phyloP scores from a whole-genome alignment of 1,140 invertebrate species.

The Mya arenaria region DNA sequence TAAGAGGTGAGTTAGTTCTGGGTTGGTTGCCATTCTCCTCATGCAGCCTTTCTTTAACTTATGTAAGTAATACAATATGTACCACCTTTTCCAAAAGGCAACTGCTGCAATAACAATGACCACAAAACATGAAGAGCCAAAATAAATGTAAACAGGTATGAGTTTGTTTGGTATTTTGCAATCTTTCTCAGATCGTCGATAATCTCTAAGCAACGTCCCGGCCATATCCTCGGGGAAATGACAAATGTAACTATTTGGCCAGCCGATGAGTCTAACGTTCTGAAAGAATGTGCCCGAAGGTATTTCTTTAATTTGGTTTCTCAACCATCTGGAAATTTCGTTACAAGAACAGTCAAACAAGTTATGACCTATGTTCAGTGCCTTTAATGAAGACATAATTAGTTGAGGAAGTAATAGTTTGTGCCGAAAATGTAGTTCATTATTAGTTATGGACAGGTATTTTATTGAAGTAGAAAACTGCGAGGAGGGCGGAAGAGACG shows the following conservation, averaged over 20 bases:
- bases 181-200: background rate
- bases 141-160: background rate
- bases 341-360: too few species aligned
- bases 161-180: background rate
- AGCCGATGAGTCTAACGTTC: background rate
- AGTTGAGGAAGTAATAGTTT: too few species aligned
- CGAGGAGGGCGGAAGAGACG: too few species aligned
- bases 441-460: too few species aligned
- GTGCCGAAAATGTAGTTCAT: too few species aligned
- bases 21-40: background rate
- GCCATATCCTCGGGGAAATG: background rate
- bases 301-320: too few species aligned
- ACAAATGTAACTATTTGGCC: slow-evolving; percentile 2
- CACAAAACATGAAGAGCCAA: background rate
- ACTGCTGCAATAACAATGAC: background rate
- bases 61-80: slow-evolving; percentile 5
- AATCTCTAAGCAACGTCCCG: background rate
- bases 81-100: slow-evolving; percentile 15
- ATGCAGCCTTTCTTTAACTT: background rate
- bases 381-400: too few species aligned
- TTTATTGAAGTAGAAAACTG: too few species aligned
- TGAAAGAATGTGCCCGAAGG: background rate
- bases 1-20: background rate
- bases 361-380: too few species aligned
- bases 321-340: too few species aligned